A percentile compares a stretch with the other conserved stretches of the same genome.
phyloP scores from a whole-genome alignment of 1,140 invertebrate species.

The Adelges cooleyi region DNA sequence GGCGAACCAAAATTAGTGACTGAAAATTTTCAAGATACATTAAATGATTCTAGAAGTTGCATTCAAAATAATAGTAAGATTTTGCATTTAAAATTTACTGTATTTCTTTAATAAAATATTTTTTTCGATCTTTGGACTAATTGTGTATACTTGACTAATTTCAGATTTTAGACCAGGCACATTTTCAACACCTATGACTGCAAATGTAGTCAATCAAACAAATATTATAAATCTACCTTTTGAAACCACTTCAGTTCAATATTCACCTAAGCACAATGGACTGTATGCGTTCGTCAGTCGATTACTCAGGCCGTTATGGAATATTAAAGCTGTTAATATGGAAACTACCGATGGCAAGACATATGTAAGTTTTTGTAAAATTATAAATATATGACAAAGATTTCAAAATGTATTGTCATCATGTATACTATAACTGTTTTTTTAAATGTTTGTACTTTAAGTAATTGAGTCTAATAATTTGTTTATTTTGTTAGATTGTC shows the following conservation, averaged over 20 bases:
- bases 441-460: not conserved
- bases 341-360: constrained; percentile 14
- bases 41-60: not conserved
- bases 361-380: constrained; percentile 47
- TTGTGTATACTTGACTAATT: no score
- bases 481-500: constrained; percentile 20
- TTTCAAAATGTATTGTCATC: constrained; percentile 33
- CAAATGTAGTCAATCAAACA: constrained; percentile 2
- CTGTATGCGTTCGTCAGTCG: constrained; percentile 81
- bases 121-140: no score
- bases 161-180: constrained; percentile 20
- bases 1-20: constrained; percentile 48
- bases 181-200: constrained; percentile 20
- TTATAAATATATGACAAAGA: constrained; percentile 39
- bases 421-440: constrained; percentile 40
- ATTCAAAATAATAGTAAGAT: constrained; percentile 27
- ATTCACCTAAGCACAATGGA: constrained; percentile 83
- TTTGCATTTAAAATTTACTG: no score
- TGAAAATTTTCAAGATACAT: constrained; percentile 2
- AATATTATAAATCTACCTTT: constrained; percentile 19
- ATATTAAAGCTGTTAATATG: constrained; percentile 38
- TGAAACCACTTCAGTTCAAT: constrained; percentile 36
- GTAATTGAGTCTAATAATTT: no score
- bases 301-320: constrained; percentile 73
- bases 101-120: no score